Base-by-base conservation (phyloP, 2,113 vertebrate genomes). In the Forbesichthys papilliferus region DNA sequence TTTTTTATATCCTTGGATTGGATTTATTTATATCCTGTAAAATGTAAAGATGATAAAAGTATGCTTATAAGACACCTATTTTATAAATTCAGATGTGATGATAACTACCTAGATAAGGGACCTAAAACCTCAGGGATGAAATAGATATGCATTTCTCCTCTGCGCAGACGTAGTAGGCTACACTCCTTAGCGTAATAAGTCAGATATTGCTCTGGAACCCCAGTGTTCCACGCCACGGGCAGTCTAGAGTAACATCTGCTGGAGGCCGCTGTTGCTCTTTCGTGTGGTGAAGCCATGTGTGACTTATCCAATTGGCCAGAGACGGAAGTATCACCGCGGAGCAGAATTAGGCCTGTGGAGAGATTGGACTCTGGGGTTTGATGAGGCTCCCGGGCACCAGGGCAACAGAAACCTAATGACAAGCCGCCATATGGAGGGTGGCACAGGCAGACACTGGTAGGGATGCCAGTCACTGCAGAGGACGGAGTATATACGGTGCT, bases 291-390 rank as follows among this genome's bases (percentile, higher is more conserved):
- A 89, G 80, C 66, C 88, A 89, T 81, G 83, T 89, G 77, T 78
- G 70, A 86, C 89, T 87, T 87, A 88, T 87, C 85, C 68, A 75
- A 90, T 85, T 73, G 87, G 87, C 87, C 81, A 76, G 82, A 75
- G 85, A 87, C 82, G 71, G 75, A 78, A 83, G 85, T 90, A 88
- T 89, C 77, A 86, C 68, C 79, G 68, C 82, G 74, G 68, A 84
- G 62, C 60, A 88, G 82, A 83, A 88, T 83, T 73, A 87, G 80
- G 64, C 78, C 78, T 73, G 70, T 54, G 61, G 85, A 90, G 87
- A 87, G 77, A 67, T 81, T 84, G 81, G 90, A 86, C 73, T 68
- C 54, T 9, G 34, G 84, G 78, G 86, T 85, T 87, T 91, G 80
- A 88, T 89, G 74, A 56, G 81, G 54, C 71, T 74, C 73, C 34